Conservation (phyloP, 2,888 invertebrate species). For the Coelopa pilipes region DNA sequence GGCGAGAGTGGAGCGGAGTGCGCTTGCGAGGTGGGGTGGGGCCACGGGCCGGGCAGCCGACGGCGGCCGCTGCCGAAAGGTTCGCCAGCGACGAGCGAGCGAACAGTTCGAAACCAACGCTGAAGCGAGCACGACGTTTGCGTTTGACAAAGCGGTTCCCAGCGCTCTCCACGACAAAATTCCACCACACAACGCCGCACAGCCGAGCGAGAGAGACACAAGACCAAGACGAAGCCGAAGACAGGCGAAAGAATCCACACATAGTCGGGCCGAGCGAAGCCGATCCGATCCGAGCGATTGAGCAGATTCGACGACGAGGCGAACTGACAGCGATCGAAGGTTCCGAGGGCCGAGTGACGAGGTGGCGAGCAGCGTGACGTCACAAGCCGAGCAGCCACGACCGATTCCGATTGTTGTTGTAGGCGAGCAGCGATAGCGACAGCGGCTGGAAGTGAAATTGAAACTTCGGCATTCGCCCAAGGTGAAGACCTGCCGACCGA, state of each 20-base stretch:
- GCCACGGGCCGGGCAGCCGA: neutral
- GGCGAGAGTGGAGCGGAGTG: neutral
- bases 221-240: neutral
- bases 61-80: conserved; percentile 12
- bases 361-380: conserved; percentile 14
- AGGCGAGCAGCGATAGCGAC: neutral
- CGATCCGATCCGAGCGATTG: neutral
- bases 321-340: neutral
- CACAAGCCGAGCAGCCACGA: neutral
- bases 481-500: too few species aligned
- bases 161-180: neutral
- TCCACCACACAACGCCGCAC: neutral
- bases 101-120: conserved; percentile 33
- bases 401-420: neutral
- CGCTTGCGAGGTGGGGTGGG: neutral
- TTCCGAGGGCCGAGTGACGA: neutral
- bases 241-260: too few species aligned
- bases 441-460: conserved; percentile 2
- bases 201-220: conserved; percentile 5
- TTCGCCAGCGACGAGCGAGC: conserved; percentile 18
- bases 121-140: conserved; percentile 23
- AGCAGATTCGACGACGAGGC: too few species aligned
- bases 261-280: too few species aligned
- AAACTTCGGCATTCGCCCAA: neutral
- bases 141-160: neutral